Evolutionary conservation across 2,888 invertebrate genomes (phyloP).

Genomic region (Rhogogaster chlorosoma): DNA sequence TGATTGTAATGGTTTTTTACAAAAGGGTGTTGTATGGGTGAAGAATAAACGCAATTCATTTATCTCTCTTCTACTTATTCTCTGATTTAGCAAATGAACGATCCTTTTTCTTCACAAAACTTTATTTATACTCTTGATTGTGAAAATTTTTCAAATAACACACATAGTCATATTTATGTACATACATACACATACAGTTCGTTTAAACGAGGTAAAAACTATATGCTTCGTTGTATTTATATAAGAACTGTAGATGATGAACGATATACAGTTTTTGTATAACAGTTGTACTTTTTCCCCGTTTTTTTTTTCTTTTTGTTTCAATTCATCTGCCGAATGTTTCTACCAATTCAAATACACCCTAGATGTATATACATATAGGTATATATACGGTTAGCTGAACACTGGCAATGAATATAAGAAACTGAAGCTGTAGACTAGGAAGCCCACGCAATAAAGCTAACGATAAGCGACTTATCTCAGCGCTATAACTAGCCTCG

Average conservation of each 20-base stretch:
- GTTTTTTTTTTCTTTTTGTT: background rate
- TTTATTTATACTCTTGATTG: background rate
- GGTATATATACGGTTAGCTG: background rate
- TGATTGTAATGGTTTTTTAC: background rate
- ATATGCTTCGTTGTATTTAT: background rate
- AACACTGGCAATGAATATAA: constrained; percentile 36
- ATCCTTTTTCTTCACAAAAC: background rate
- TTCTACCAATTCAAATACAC: constrained; percentile 23
- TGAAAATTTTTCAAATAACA: background rate
- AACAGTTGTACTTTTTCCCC: too few species aligned
- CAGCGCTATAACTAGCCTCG: constrained; percentile 33
- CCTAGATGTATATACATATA: background rate
- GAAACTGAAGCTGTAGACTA: background rate
- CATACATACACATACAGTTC: background rate
- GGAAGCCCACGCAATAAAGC: constrained; percentile 31
- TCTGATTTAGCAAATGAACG: background rate
- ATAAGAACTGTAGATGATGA: background rate
- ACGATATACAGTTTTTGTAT: background rate
- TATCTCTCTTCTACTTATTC: background rate
- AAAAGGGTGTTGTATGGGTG: background rate
- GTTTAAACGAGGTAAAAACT: background rate
- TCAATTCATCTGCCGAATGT: constrained; percentile 24
- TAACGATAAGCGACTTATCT: constrained; percentile 46
- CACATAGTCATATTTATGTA: background rate
- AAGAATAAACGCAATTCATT: background rate